Evolutionary conservation across 2,888 invertebrate genomes (phyloP).

Genomic region (Phaedon cochleariae): DNA sequence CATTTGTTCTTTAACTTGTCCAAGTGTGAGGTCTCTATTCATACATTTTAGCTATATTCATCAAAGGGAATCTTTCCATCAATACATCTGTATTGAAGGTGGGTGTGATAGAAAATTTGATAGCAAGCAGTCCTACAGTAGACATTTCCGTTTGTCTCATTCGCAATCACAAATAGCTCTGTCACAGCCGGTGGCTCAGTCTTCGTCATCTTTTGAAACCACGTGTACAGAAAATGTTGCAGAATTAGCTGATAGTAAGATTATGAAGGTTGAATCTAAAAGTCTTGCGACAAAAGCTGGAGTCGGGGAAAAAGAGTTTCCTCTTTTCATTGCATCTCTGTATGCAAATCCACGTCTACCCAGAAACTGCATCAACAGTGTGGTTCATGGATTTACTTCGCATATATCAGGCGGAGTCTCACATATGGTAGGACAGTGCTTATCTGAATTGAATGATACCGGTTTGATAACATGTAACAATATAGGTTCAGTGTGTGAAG

Average conservation of each 20-base stretch:
- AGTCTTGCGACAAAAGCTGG: neutral
- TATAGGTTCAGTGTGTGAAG: slow-evolving; percentile 16
- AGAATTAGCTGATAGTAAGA: neutral
- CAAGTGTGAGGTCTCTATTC: slow-evolving; percentile 8
- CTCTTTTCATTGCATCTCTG: too few relatives aligned
- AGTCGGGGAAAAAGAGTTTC: slow-evolving; percentile 3
- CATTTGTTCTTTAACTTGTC: slow-evolving; percentile 11
- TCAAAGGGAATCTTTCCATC: slow-evolving; percentile 3
- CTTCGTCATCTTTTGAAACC: slow-evolving; percentile 2
- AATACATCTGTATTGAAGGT: slow-evolving; percentile 7
- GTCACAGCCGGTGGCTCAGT: too few relatives aligned
- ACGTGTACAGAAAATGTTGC: slow-evolving; percentile 4
- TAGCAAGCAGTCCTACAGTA: slow-evolving; percentile 16
- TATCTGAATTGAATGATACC: slow-evolving; percentile 9
- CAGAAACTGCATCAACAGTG: slow-evolving; percentile 7
- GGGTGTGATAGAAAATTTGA: slow-evolving; percentile 15
- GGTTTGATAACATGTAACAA: slow-evolving; percentile 2
- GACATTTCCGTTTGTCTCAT: slow-evolving; percentile 16
- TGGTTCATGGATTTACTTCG: slow-evolving; percentile 12
- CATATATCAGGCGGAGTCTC: slow-evolving; percentile 12
- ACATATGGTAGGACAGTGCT: slow-evolving; percentile 15
- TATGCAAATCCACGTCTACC: slow-evolving; percentile 5
- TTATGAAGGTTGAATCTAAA: neutral
- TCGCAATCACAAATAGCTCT: neutral
- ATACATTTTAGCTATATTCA: slow-evolving; percentile 5